Conservation (phyloP, 2,113 vertebrate genomes). For the Apus apus region DNA sequence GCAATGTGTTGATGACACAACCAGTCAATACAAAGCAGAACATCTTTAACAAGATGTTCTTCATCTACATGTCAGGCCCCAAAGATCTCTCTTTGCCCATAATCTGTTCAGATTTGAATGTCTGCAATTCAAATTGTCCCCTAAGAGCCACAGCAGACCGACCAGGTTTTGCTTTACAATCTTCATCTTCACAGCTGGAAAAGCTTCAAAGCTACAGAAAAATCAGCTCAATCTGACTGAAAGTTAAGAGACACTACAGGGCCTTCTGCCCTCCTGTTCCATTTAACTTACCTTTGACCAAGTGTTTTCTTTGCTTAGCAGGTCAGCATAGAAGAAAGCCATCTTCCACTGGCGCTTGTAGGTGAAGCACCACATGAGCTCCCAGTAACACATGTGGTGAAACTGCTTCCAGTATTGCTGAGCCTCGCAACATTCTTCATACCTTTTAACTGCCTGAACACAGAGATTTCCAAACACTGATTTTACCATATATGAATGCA, state of each 20-base stretch:
- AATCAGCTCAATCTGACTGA: not conserved
- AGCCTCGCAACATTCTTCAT: conserved; percentile 94
- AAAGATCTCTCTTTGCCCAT: not conserved
- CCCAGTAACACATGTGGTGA: conserved; percentile 99
- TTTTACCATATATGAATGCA: not conserved
- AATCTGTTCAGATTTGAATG: not conserved
- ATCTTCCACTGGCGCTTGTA: conserved; percentile 97
- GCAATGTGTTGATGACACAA: not conserved
- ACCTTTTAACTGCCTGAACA: conserved; percentile 86
- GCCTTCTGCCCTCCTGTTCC: not conserved
- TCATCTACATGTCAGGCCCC: not conserved
- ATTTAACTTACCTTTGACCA: conserved; percentile 91
- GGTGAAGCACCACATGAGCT: conserved; percentile 99
- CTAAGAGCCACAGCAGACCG: not conserved
- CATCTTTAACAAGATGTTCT: not conserved
- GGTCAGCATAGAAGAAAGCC: conserved; percentile 97
- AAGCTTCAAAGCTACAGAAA: not conserved
- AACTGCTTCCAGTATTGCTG: conserved; percentile 98
- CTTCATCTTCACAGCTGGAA: not conserved
- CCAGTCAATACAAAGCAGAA: not conserved
- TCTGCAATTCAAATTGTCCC: not conserved
- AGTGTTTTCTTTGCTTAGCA: conserved; percentile 94
- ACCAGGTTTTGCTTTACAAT: not conserved
- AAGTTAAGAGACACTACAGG: not conserved
- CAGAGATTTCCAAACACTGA: not conserved